phyloP scores from a whole-genome alignment of 2,797 vertebrate species.

The Gallinago nigripennis region DNA sequence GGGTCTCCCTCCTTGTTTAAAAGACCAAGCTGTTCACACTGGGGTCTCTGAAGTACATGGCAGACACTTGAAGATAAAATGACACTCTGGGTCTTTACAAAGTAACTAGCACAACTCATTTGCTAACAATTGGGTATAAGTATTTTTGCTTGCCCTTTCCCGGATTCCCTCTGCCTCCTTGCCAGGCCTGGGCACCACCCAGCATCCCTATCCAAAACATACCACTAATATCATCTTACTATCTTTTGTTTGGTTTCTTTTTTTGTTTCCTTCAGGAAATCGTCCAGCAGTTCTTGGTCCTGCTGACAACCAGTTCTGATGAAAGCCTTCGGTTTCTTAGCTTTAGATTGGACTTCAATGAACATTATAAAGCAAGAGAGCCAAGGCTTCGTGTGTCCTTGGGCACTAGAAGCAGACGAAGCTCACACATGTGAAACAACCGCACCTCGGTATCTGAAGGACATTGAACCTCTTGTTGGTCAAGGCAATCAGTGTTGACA shows the following conservation, averaged over 20 bases:
- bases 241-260: neutral
- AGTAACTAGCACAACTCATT: neutral
- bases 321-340: slow-evolving; percentile 97
- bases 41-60: rapidly evolving
- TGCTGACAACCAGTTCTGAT: slow-evolving; percentile 90
- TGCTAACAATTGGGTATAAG: neutral
- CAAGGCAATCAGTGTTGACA: neutral
- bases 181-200: neutral
- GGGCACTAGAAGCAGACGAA: slow-evolving; percentile 85
- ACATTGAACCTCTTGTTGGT: neutral
- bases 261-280: slow-evolving; percentile 81
- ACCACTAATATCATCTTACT: neutral
- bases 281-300: slow-evolving; percentile 94
- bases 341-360: slow-evolving; percentile 96
- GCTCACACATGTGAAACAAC: slow-evolving; percentile 83
- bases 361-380: slow-evolving; percentile 94
- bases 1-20: rapidly evolving
- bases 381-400: slow-evolving; percentile 90
- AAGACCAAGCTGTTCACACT: neutral
- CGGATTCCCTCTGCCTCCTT: neutral
- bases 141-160: neutral
- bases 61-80: neutral
- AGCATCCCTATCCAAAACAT: neutral
- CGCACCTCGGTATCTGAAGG: neutral
- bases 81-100: neutral